Evolutionary conservation across 2,113 vertebrate species (phyloP).

Genomic region (Otocyon megalotis): DNA sequence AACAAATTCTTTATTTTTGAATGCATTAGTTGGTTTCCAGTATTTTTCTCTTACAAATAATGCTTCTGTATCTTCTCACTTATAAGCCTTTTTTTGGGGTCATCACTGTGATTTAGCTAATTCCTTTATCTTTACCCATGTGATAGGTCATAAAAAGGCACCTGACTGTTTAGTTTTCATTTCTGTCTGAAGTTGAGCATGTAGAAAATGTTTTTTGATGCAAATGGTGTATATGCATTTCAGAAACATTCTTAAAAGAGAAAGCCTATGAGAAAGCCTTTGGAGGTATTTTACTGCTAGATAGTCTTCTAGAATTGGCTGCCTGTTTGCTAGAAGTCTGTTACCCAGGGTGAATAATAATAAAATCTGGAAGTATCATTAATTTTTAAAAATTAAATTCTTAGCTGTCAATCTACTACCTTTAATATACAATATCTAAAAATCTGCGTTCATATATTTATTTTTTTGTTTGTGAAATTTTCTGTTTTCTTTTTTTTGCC

Average conservation of each 20-base stretch:
- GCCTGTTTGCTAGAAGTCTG: background rate
- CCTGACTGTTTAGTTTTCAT: background rate
- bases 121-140: background rate
- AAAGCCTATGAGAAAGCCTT: background rate
- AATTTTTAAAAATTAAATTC: background rate
- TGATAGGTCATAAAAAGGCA: background rate
- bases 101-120: background rate
- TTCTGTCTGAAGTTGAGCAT: background rate
- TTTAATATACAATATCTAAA: background rate
- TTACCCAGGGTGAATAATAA: background rate
- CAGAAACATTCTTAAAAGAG: background rate
- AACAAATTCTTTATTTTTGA: slow-evolving; percentile 26
- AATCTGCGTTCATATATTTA: slow-evolving; percentile 22
- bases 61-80: background rate
- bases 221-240: background rate
- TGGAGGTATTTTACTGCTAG: background rate
- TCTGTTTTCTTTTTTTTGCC: slow-evolving; percentile 25
- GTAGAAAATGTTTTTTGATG: background rate
- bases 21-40: background rate
- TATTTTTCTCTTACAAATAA: slow-evolving; percentile 16
- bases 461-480: slow-evolving; percentile 50
- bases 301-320: background rate
- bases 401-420: background rate
- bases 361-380: background rate
- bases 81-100: background rate